phyloP scores from a whole-genome alignment of 2,888 invertebrate species.

The Pharmacophagus antenor region DNA sequence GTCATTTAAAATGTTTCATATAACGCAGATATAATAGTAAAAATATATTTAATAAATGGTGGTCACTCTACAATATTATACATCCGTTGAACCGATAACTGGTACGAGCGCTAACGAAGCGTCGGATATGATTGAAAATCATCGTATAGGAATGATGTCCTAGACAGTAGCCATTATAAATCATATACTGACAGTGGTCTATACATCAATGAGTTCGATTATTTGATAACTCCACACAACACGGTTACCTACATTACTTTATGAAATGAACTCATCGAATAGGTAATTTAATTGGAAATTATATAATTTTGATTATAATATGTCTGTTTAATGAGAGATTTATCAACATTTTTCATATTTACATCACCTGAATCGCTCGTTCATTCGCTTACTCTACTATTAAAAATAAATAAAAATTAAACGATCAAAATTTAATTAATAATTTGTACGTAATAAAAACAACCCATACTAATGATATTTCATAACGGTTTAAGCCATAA shows the following conservation, averaged over 20 bases:
- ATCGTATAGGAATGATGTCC: conserved; percentile 76
- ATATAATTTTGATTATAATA: not conserved
- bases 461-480: too few species aligned
- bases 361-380: too few species aligned
- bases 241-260: conserved; percentile 44
- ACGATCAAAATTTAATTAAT: too few species aligned
- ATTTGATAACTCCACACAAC: conserved; percentile 73
- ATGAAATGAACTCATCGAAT: conserved; percentile 9
- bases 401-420: too few species aligned
- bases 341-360: too few species aligned
- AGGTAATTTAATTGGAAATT: conserved; percentile 3
- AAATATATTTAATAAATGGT: conserved; percentile 17
- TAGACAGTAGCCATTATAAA: conserved; percentile 79
- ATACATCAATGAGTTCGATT: conserved; percentile 78
- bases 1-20: not conserved
- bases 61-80: conserved; percentile 50
- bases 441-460: too few species aligned
- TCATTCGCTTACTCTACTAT: too few species aligned
- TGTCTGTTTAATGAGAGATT: not conserved
- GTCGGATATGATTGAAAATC: conserved; percentile 80
- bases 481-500: too few species aligned
- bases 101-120: conserved; percentile 76
- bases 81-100: conserved; percentile 47
- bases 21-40: not conserved
- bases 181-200: conserved; percentile 72